Base-by-base conservation (phyloP, 2,888 invertebrate species). In the Hypomecis atomaria region DNA sequence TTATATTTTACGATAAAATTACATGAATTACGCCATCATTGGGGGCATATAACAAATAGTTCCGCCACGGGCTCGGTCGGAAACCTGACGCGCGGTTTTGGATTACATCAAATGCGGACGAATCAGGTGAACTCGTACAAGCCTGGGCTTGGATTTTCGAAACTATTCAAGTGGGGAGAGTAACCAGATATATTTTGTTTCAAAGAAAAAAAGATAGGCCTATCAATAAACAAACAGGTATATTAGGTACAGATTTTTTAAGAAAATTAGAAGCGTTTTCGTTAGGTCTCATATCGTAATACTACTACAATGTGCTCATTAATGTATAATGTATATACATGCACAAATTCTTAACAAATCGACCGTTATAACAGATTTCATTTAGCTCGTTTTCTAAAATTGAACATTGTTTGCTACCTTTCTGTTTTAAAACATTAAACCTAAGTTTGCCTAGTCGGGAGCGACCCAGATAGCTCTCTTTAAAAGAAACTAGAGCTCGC, bases 1-100 rank as follows among this genome's bases (percentile, higher is more conserved):
- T 83, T 79, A 78, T 84, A 83, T 82, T 86, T 84, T 83, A 85
- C 81, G 83, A 84, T 83, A 81, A 80, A 83, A 83, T 82, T 78
- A 85, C 81, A 78, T 75, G 81, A 84, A 86, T 86, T 85, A 85
- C 77, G 74, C 74, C 78, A 77, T 78, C 75, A 76, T 75, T 71
- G 75, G 54, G 13, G 65, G 66, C 58, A 72, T 64, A 72, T 71
- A 71, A 75, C 78, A 74, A 75, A 71, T 75, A 72, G 71, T 70
- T 66, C 70, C 72, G 70, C 70, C 55, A 23, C 69, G 67, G 69
- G 48, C 10, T 13, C 52, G 42, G 42, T 48, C 71, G 55, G 66
- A 50, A 66, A 62, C 56, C 59, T 56, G 23, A 56, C 61, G 65
- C 64, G 49, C 13, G 36, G 54, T 47, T 47, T 59, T 40, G 59